phyloP scores from a whole-genome alignment of 35 echinoderm and acorn worm genomes.

The Nesometra sesokonis region DNA sequence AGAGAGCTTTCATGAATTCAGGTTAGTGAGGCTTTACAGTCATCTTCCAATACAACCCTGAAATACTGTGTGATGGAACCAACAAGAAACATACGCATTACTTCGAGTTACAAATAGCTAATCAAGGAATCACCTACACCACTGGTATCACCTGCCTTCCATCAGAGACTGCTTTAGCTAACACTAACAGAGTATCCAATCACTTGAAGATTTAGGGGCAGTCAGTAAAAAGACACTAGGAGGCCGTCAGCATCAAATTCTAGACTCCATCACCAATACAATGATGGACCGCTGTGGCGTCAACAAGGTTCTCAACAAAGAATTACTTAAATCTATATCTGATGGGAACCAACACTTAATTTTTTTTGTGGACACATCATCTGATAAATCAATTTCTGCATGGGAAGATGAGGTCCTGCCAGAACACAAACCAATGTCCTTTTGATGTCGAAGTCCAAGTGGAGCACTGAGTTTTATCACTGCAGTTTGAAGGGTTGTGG shows the following conservation, averaged over 20 bases:
- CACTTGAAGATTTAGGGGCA: neutral
- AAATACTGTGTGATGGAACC: neutral
- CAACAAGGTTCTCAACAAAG: neutral
- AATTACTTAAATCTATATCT: neutral
- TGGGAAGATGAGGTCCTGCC: constrained; percentile 3
- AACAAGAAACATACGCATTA: neutral
- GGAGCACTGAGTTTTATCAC: neutral
- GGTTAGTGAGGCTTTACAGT: too few relatives aligned
- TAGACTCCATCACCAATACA: neutral
- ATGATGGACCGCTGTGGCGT: neutral
- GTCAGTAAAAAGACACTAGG: too few relatives aligned
- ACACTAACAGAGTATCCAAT: neutral
- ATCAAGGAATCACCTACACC: neutral
- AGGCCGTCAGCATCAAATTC: too few relatives aligned
- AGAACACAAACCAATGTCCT: neutral
- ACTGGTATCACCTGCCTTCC: neutral
- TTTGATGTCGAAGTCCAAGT: neutral
- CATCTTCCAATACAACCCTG: neutral
- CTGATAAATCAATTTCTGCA: neutral
- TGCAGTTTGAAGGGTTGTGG: neutral
- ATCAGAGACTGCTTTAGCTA: neutral
- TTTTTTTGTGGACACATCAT: neutral
- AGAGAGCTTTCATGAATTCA: too few relatives aligned
- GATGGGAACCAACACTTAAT: neutral
- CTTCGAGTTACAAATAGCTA: neutral